Base-by-base conservation (phyloP, 2,113 vertebrate species). In the Geococcyx californianus region DNA sequence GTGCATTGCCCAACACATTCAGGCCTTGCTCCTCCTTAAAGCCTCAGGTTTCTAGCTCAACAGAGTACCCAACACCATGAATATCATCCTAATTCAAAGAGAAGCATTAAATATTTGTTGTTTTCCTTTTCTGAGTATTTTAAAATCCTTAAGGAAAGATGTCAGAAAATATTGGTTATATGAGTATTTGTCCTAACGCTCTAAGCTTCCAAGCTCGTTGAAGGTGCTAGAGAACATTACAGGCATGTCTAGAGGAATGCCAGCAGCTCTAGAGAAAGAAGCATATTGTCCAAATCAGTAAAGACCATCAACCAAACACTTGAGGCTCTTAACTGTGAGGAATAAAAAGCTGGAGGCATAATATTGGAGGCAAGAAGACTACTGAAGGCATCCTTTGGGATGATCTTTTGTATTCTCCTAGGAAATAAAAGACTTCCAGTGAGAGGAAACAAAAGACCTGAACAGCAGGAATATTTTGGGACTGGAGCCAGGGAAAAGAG, bases 401-500 rank as follows among this genome's bases (percentile, higher is more conserved):
- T 82, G 51, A 88, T 89, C 69, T 80, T 95, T 96, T 95, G 49
- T 93, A 94, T 90, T 95, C 96, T 96, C 87, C 76, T 67, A 96
- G 84, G 74, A 97, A 97, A 95, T 56, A 77, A 96, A 97, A 96
- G 77, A 83, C 66, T 97, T 96, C 80, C 64, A 93, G 80, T 63
- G 73, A 96, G 89, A 90, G 62, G 73, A 96, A 97, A 98, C 95
- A 98, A 98, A 97, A 97, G 96, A 97, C 97, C 96, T 97, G 97
- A 98, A 96, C 96, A 97, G 97, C 96, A 96, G 97, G 97, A 97
- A 94, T 93, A 77, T 96, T 97, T 97, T 96, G 97, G 97, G 97
- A 97, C 15, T 13, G 34, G 54, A 97, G 97, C 98, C 97, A 98
- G 93, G 75, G 93, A 96, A 96, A 97, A 96, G 94, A 98, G 94